Base-by-base conservation (phyloP, 64 coral and sea anemone species). In the Astreopora myriophthalma region DNA sequence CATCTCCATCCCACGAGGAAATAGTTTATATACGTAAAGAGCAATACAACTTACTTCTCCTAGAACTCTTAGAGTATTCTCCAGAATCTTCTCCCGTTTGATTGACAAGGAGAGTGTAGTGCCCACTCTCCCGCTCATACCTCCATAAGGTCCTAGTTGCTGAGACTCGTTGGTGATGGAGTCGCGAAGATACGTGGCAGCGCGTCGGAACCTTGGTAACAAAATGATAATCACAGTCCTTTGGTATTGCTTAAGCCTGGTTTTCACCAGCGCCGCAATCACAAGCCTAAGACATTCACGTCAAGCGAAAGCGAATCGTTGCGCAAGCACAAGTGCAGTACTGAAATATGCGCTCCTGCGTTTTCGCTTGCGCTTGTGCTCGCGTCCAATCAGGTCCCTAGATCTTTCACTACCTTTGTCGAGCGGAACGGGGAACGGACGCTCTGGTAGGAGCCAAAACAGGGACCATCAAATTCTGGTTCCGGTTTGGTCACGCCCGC, bases 51-150 rank as follows among this genome's bases (percentile, higher is more conserved):
- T 96, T 87, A 96, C 95, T 83, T 96, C 95, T 81, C 91, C 91
- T 22, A 96, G 91, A 86, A 96, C 90, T 33, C 92, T 93, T 0
- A 96, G 95, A 20, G 95, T 94, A 29, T 94, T 92, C 34, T 93
- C 95, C 5, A 90, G 71, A 12, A 96, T 83, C 29, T 88, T 88
- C 33, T 34, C 69, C 40, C 95, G 89, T 74, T 96, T 96, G 8
- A 96, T 88, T 22, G 95, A 84, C 68, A 96, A 55, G 1, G 95
- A 94, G 3, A 96, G 77, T 34, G 95, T 96, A 22, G 95, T 94
- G 26, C 95, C 91, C 16, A 94, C 95, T 69, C 95, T 96, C 42
- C 75, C 86, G n/a, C 85, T 77, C 55, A 96, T 73, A 19, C 91
- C 91, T 78, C 95, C 92, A 26, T 94, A 85, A 25, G 89, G 75